phyloP scores from a whole-genome alignment of 2,113 vertebrate species.

The Eonycteris spelaea region DNA sequence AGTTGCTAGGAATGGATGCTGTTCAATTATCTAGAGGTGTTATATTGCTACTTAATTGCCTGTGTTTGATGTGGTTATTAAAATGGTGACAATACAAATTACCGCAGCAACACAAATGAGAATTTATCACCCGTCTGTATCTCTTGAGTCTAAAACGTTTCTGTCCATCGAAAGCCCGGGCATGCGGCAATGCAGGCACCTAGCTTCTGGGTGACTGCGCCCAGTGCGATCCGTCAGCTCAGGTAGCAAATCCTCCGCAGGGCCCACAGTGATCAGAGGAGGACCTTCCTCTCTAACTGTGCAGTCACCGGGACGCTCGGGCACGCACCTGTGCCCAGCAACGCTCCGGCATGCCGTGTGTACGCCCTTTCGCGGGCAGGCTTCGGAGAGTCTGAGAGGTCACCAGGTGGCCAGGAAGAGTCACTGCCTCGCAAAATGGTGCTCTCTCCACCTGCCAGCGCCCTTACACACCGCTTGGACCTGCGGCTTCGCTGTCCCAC shows the following conservation, averaged over 20 bases:
- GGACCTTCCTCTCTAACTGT: neutral
- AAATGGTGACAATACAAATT: constrained; percentile 80
- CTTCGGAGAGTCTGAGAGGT: neutral
- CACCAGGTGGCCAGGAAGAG: no score
- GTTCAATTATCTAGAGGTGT: constrained; percentile 74
- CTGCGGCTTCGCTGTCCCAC: neutral
- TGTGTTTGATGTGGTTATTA: constrained; percentile 81
- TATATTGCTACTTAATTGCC: constrained; percentile 72
- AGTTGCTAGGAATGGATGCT: constrained; percentile 54
- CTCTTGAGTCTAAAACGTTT: constrained; percentile 59
- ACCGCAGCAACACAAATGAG: constrained; percentile 74
- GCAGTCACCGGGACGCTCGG: accelerated
- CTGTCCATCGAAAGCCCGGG: constrained; percentile 35
- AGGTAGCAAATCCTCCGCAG: neutral
- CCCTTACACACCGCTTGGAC: neutral
- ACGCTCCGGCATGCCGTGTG: no score
- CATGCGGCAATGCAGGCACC: neutral
- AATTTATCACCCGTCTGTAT: constrained; percentile 69
- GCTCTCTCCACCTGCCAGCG: neutral
- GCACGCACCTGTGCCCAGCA: no score
- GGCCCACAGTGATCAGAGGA: neutral
- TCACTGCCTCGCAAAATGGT: no score
- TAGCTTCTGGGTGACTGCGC: neutral
- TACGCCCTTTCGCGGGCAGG: neutral
- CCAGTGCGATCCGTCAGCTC: neutral